Conservation (phyloP, 2,113 vertebrate species). For the Rhea pennata region DNA sequence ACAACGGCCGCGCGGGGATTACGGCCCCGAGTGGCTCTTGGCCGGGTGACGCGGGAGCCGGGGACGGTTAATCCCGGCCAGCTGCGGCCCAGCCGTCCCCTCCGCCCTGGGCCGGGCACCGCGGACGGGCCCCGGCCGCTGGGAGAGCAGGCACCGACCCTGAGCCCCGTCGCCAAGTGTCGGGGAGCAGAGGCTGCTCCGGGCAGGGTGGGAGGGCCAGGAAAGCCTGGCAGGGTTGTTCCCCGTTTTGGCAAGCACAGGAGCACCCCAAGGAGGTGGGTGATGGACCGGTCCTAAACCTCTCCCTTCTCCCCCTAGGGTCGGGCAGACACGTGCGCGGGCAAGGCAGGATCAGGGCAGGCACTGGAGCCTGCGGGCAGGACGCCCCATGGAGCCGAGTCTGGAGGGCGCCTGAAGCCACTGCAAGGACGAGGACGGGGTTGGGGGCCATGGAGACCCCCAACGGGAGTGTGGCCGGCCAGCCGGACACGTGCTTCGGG, state of each 20-base stretch:
- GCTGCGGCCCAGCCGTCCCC: background rate
- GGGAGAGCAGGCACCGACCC: no score
- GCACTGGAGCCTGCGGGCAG: accelerated
- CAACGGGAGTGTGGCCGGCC: background rate
- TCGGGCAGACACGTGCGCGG: background rate
- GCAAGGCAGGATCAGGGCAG: accelerated
- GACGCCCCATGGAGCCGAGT: background rate
- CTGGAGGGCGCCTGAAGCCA: background rate
- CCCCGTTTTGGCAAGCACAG: no score
- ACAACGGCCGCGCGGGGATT: accelerated
- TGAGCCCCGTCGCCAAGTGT: no score
- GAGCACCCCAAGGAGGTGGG: no score
- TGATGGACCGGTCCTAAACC: background rate
- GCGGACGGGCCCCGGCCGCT: no score
- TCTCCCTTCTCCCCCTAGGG: background rate
- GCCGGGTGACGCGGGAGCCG: background rate
- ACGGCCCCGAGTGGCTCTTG: accelerated
- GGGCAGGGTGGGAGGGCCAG: no score
- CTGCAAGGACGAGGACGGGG: background rate
- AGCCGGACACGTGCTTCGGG: conserved; percentile 49
- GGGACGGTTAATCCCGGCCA: background rate
- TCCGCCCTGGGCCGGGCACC: no score
- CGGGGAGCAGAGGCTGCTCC: no score
- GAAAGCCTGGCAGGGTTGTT: no score
- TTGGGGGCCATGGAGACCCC: background rate